Percentiles rank a stretch among this genome's conserved stretches.
Conservation (phyloP, 2,113 vertebrate genomes). For the Oncorhynchus masou region DNA sequence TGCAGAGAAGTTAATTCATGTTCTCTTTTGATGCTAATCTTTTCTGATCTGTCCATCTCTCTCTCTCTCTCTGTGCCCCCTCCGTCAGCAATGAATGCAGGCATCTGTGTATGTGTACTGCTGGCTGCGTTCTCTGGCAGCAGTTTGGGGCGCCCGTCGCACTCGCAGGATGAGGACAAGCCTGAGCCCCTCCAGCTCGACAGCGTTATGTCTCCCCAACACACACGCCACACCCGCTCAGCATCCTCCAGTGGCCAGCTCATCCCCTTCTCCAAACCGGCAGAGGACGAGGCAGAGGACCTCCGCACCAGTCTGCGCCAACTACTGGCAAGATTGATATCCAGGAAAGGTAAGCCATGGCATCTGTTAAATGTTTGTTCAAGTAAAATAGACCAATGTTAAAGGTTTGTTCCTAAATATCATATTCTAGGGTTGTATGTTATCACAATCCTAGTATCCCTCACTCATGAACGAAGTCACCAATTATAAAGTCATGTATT, state of each 20-base stretch:
- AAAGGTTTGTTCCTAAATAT: neutral
- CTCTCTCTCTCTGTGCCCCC: neutral
- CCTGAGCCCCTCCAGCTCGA: constrained; percentile 38
- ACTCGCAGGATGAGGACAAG: constrained; percentile 49
- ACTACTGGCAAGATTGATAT: constrained; percentile 69
- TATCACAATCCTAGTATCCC: too few species aligned
- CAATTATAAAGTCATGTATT: neutral
- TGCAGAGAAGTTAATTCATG: neutral
- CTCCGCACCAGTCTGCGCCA: constrained; percentile 59
- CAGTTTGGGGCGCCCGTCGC: constrained; percentile 62
- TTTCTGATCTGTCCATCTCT: neutral
- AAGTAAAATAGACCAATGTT: neutral
- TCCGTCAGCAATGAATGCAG: constrained; percentile 70
- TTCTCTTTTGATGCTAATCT: neutral
- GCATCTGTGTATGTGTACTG: constrained; percentile 71
- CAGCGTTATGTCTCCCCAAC: constrained; percentile 28
- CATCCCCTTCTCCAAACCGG: constrained; percentile 44
- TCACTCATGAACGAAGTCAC: neutral
- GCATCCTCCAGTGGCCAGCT: constrained; percentile 46
- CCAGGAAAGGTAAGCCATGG: constrained; percentile 66
- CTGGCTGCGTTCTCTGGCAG: constrained; percentile 69
- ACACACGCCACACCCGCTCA: constrained; percentile 66
- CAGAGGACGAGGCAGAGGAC: constrained; percentile 38
- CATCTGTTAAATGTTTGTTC: neutral
- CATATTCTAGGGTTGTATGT: too few species aligned